Evolutionary conservation across 2,888 invertebrate species (phyloP).

Genomic region (Drosophila falleni): DNA sequence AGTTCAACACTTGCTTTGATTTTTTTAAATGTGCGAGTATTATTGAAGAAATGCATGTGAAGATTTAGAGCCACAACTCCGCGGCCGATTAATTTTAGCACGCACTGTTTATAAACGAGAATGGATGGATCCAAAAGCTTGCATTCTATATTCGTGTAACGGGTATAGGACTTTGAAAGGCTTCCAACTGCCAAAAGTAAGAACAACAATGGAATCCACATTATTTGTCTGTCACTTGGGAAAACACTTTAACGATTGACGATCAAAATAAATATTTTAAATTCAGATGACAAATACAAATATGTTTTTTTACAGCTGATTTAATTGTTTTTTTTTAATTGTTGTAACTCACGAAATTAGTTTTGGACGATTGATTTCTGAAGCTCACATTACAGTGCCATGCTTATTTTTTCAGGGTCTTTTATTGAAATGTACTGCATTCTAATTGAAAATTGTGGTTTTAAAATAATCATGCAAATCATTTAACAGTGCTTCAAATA

Average conservation of each 20-base stretch:
- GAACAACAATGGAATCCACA: not conserved
- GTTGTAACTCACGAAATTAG: not conserved
- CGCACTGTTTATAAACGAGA: slow-evolving; percentile 1
- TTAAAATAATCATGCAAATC: slow-evolving; percentile 2
- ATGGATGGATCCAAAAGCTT: slow-evolving; percentile 9
- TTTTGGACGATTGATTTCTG: not conserved
- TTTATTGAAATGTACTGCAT: not conserved
- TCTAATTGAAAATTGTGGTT: not conserved
- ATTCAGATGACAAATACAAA: not conserved
- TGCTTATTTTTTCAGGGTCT: not conserved
- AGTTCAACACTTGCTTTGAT: not conserved
- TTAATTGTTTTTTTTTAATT: slow-evolving; percentile 1
- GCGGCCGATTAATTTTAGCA: slow-evolving; percentile 23
- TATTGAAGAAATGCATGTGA: not conserved
- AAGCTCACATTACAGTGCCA: not conserved
- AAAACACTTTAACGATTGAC: not conserved
- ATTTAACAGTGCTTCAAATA: slow-evolving; percentile 10
- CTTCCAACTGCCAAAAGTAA: not conserved
- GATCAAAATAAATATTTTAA: not conserved
- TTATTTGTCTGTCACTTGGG: not conserved
- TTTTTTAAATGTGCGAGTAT: not conserved
- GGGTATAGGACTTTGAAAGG: not conserved
- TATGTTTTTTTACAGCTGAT: not conserved
- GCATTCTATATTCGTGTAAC: slow-evolving; percentile 29
- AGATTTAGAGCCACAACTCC: slow-evolving; percentile 4